Evolutionary conservation across 2,113 vertebrate genomes (phyloP).

Genomic region (Lagenorhynchus albirostris): DNA sequence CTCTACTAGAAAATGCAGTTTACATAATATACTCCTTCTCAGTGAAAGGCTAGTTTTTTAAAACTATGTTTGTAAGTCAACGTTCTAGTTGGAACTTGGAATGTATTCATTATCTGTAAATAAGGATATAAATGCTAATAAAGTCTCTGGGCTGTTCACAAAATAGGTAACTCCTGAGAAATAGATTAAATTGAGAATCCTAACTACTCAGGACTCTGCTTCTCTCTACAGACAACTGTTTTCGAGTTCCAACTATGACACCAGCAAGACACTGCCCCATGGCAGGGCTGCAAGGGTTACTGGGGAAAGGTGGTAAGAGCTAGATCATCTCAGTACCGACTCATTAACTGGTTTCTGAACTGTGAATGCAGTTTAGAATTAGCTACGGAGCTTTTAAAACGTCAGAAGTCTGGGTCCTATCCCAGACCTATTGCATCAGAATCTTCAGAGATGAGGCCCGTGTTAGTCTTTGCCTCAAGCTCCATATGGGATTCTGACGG

Average conservation of each 20-base stretch:
- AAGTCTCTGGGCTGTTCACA: neutral
- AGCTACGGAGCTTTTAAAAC: neutral
- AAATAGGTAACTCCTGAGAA: neutral
- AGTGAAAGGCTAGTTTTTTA: neutral
- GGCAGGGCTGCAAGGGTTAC: neutral
- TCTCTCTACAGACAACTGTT: neutral
- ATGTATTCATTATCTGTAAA: neutral
- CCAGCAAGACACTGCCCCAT: neutral
- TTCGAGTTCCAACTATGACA: neutral
- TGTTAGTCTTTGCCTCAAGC: neutral
- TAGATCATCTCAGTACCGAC: neutral
- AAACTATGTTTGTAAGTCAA: neutral
- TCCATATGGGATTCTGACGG: accelerated
- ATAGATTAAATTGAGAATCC: neutral
- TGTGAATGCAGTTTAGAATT: neutral
- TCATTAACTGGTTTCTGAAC: neutral
- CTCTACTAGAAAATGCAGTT: neutral
- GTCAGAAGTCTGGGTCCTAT: neutral
- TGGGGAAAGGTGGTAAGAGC: neutral
- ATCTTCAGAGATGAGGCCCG: neutral
- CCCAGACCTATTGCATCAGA: neutral
- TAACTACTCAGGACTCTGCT: neutral
- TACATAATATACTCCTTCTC: neutral
- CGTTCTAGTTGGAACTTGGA: neutral
- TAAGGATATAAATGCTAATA: neutral